Base-by-base conservation (phyloP, 2,888 invertebrate species). In the Mythimna vitellina region DNA sequence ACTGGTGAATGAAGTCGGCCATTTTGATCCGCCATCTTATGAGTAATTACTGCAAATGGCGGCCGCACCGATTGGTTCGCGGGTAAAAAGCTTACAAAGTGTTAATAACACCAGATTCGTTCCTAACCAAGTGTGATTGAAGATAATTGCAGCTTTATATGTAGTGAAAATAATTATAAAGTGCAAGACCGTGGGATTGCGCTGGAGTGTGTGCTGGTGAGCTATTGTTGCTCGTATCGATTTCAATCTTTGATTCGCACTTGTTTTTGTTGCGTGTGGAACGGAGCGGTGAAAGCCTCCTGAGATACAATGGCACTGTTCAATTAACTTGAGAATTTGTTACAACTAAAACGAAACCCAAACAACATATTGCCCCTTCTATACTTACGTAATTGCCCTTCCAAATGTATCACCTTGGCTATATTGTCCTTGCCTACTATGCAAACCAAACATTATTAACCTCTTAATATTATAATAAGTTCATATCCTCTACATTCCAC, bases 71-170 rank as follows among this genome's bases (percentile, higher is more conserved):
- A 93, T 93, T 93, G 93, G 94, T 87, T 87, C 88, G 87, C 90
- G 89, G 87, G 90, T 90, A 94, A 93, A 93, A 93, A 93, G 88
- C 87, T 81, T 80, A 85, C 89, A 87, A 90, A 92, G 93, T 92
- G 92, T 90, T 94, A 94, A 94, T 92, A 92, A 91, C 90, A 88
- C 89, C 92, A 94, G 94, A 94, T 94, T 94, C 91, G 90, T 87
- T 88, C 90, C 88, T 94, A 93, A 92, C 92, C 90, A 92, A 92
- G 92, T 92, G 91, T 91, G 92, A 93, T 93, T 92, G 92, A 86
- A 89, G 87, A 89, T 94, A 94, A 95, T 95, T 92, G 86, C 77
- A 72, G 73, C 76, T 80, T 76, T 80, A 87, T 85, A 86, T 86
- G 87, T 82, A 78, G 86, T 76, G 84, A 83, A 87, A 85, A 82